Evolutionary conservation across 2,888 invertebrate genomes (phyloP).

Genomic region (Molorchus minor): DNA sequence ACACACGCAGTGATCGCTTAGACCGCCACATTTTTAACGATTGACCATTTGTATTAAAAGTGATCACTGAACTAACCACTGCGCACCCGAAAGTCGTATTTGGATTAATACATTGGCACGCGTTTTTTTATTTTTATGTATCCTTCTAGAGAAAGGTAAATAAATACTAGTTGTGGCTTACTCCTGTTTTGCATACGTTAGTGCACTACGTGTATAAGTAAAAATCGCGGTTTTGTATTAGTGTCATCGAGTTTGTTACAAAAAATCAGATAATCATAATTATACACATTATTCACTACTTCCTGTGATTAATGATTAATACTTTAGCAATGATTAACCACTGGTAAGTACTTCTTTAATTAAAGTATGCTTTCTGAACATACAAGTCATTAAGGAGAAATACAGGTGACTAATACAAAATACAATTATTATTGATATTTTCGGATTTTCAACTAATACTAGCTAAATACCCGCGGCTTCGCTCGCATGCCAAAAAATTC

Average conservation of each 20-base stretch:
- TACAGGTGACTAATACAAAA: no score
- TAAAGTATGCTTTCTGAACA: no score
- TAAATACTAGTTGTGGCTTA: constrained; percentile 2
- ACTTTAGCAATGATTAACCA: no score
- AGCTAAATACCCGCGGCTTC: no score
- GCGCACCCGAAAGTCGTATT: constrained; percentile 8
- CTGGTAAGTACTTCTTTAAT: no score
- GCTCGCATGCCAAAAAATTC: no score
- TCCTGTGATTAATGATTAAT: no score
- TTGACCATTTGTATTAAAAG: background rate
- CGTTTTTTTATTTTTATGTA: constrained; percentile 3
- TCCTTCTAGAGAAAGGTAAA: constrained; percentile 3
- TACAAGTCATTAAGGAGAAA: no score
- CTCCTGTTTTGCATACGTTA: constrained; percentile 4
- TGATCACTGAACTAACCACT: background rate
- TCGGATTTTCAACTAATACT: no score
- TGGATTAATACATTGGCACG: background rate
- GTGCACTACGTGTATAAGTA: constrained; percentile 1
- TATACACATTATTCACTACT: no score
- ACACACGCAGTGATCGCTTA: background rate
- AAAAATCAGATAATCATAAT: background rate
- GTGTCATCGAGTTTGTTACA: constrained; percentile 3
- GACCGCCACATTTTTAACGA: background rate
- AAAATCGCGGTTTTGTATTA: constrained; percentile 5
- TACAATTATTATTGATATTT: no score